Evolutionary conservation across 1,140 invertebrate species (phyloP), one percentile per base, ranked within the genome.

Genomic region (Orussus abietinus): DNA sequence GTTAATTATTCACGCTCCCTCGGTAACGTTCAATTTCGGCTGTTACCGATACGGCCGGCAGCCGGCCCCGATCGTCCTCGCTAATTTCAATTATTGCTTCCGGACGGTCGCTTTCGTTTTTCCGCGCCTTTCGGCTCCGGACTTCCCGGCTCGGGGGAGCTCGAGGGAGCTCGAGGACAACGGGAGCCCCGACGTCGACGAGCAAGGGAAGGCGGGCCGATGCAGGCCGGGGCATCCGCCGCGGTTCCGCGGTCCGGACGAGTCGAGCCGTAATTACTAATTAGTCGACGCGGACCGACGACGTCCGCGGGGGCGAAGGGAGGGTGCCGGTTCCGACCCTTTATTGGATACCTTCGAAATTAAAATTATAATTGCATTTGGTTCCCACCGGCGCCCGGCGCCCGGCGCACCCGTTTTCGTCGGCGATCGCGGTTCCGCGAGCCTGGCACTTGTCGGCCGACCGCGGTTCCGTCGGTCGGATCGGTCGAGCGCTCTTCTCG

Each of bases 331-430:
- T 53, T 63, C 55, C 55, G 47, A 57, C 65, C 66, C 67, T 70
- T 70, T 73, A 69, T 71, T 73, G 69, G 72, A 72, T 73, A 68
- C 69, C 68, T 69, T 66, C 53, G 66, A 72, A 73, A 73, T 72
- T 73, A 73, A 73, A 73, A 73, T 72, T 71, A 70, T 73, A 72
- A 73, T 73, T 73, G 69, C 70, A 66, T 66, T 70, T 61, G 67
- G 62, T 40, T 33, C 37, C 25, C 45, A 14, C 42, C 36, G 36
- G 19, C 38, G 45, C 55, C 42, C 42, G 19, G n/a, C 30, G 12
- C 42, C 46, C 36, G n/a, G 40, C 45, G 46, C 29, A 5, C 14
- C 5, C 11, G 4, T 5, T 12, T 31, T n/a, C 5, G n/a, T 11
- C 15, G 29, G 22, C 39, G 53, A 56, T 61, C n/a, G n/a, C n/a